phyloP scores from a whole-genome alignment of 2,888 invertebrate species.

The Synergus itoensis region DNA sequence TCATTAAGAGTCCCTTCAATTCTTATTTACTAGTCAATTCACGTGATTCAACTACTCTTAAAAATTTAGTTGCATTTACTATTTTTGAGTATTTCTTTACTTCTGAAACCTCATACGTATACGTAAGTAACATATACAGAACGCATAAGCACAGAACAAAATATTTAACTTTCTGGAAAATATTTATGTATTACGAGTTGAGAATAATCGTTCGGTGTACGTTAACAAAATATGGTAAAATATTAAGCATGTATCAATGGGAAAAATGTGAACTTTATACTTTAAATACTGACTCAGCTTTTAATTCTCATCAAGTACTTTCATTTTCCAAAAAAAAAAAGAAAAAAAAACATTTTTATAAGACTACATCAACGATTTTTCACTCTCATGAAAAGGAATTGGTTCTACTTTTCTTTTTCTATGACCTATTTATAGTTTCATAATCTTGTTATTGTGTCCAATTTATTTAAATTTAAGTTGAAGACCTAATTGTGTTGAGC shows the following conservation, averaged over 20 bases:
- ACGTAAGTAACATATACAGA: neutral
- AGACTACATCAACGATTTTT: neutral
- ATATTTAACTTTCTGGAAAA: slow-evolving; percentile 21
- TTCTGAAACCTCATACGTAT: neutral
- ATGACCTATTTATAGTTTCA: neutral
- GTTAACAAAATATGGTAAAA: slow-evolving; percentile 22
- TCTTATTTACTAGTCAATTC: slow-evolving; percentile 20
- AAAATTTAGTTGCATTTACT: neutral
- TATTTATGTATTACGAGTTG: slow-evolving; percentile 37
- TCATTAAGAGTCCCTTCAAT: neutral
- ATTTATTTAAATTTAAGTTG: neutral
- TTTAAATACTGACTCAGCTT: neutral
- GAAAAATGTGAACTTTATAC: neutral
- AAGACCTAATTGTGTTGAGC: neutral
- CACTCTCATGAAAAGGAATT: neutral
- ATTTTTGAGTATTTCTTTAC: neutral
- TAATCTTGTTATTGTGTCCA: neutral
- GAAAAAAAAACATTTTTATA: neutral
- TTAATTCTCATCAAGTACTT: neutral
- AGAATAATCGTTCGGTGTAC: slow-evolving; percentile 26
- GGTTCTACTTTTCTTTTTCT: neutral
- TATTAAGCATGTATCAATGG: slow-evolving; percentile 23
- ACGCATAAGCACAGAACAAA: slow-evolving; percentile 1
- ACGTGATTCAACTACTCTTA: slow-evolving; percentile 1
- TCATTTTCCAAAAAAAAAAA: neutral